Percentiles rank a stretch among this genome's conserved stretches.
Conservation (phyloP, 2,113 vertebrate genomes). For the Thalassoma bifasciatum region DNA sequence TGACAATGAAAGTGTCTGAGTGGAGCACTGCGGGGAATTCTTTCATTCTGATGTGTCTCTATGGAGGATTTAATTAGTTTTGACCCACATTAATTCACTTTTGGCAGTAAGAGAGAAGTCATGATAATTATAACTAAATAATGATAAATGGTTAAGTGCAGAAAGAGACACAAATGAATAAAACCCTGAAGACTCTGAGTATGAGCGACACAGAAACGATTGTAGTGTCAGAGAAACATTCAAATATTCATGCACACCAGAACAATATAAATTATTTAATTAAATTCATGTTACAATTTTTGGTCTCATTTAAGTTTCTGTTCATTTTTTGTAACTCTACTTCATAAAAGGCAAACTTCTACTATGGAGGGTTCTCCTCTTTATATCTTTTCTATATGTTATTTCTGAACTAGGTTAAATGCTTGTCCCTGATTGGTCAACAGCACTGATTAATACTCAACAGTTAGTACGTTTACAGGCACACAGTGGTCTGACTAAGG, state of each 20-base stretch:
- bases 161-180: not conserved
- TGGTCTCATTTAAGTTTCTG: no score
- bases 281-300: not conserved
- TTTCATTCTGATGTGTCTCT: conserved; percentile 27
- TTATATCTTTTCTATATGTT: no score
- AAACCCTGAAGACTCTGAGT: not conserved
- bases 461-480: no score
- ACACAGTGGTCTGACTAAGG: no score
- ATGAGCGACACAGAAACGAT: not conserved
- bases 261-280: no score
- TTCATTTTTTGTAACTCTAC: no score
- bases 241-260: no score
- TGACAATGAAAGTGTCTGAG: conserved; percentile 41
- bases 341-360: no score
- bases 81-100: conserved; percentile 44
- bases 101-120: conserved; percentile 37
- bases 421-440: no score
- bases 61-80: conserved; percentile 52
- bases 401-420: no score
- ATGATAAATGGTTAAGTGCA: not conserved
- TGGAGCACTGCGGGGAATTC: conserved; percentile 35
- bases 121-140: conserved; percentile 13
- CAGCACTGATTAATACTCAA: no score
- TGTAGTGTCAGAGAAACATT: not conserved
- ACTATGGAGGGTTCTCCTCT: no score